These are phyloP conservation scores for Artibeus lituratus DNA, from an alignment of 2,797 vertebrate species.

Conservation along the genomic window DNA sequence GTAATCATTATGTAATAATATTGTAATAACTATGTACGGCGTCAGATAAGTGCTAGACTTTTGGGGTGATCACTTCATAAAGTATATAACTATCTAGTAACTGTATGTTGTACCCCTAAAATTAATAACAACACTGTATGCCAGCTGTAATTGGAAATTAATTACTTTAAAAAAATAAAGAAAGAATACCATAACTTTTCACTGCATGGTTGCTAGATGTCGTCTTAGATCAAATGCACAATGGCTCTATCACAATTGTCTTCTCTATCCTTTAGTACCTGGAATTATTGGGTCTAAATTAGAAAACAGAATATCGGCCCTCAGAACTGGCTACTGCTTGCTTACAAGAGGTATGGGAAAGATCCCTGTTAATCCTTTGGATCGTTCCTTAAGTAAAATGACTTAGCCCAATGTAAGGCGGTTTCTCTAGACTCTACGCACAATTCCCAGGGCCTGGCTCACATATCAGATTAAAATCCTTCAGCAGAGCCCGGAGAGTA, in stretches of 20 bases:
- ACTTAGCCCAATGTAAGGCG: neutral
- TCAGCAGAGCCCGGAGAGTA: neutral
- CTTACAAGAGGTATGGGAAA: neutral
- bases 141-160: neutral
- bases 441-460: neutral
- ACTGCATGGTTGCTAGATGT: neutral
- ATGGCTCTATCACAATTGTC: neutral
- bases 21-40: neutral
- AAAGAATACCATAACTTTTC: neutral
- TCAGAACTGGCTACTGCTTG: neutral
- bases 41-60: neutral
- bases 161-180: too few species aligned
- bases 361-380: neutral
- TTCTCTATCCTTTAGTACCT: neutral
- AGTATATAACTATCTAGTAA: neutral
- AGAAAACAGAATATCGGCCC: neutral
- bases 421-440: neutral
- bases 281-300: neutral
- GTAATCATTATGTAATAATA: neutral
- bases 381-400: neutral
- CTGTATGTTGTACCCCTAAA: neutral
- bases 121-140: neutral
- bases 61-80: neutral
- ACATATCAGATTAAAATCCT: neutral
- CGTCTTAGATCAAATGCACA: neutral